Evolutionary conservation across 2,888 invertebrate species (phyloP).

Genomic region (Lydus trimaculatus): DNA sequence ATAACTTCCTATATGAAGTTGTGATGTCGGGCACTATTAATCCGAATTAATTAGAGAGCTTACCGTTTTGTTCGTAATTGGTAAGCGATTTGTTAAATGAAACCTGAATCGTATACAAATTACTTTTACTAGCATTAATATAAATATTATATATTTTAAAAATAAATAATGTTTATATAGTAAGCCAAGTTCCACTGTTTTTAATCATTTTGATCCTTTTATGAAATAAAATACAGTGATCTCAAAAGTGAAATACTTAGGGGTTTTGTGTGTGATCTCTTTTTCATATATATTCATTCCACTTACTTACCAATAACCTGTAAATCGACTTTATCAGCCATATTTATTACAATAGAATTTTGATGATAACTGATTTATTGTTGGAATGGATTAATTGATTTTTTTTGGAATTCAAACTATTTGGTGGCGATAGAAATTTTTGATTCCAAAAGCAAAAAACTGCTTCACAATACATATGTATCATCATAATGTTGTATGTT

Average conservation of each 20-base stretch:
- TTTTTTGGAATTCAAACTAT: background rate
- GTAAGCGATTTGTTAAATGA: constrained; percentile 35
- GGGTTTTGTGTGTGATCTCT: background rate
- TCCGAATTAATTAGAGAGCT: constrained; percentile 39
- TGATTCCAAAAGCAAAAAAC: background rate
- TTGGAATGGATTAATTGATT: background rate
- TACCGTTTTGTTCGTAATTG: constrained; percentile 37
- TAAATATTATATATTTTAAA: background rate
- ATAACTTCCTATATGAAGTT: constrained; percentile 28
- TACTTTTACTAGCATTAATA: background rate
- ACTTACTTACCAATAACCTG: background rate
- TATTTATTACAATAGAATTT: background rate
- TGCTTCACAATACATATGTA: too few species aligned
- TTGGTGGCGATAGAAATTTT: background rate
- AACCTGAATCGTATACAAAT: constrained; percentile 20
- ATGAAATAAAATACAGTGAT: background rate
- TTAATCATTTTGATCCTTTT: background rate
- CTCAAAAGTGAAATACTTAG: background rate
- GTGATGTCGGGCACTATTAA: constrained; percentile 34
- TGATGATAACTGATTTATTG: background rate
- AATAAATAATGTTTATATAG: background rate
- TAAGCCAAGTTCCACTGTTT: background rate
- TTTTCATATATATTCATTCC: background rate
- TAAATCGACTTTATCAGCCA: background rate
- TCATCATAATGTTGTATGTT: too few species aligned